Evolutionary conservation across 2,113 vertebrate species (phyloP), one percentile per base, ranked within the genome.

Genomic region (Motacilla alba): DNA sequence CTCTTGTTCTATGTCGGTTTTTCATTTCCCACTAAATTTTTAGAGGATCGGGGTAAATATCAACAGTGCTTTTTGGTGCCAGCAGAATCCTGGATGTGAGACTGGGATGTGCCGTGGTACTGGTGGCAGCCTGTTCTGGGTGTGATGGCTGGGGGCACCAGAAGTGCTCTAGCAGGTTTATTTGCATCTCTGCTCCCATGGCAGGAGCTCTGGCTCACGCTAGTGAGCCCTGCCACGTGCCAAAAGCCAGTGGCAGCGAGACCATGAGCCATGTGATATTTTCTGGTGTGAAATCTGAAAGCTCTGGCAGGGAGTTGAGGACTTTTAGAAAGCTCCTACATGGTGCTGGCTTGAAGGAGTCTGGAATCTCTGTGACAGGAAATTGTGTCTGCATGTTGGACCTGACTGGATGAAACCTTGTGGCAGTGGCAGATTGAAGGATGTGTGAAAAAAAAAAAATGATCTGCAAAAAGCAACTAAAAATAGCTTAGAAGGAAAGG

Each of bases 241-340:
- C 5, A 2, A 72, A 70, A 66, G n/a, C 55, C 35, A 64, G 79
- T 17, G 30, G 19, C 37, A 69, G 33, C 0, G 6, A 83, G 47
- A 43, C 28, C 0, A 0, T 43, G n/a, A 83, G 30, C 43, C 0
- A 0, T 9, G 5, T 26, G n/a, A 46, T 83, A 33, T 8, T 37
- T 46, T 79, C 5, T 18, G 24, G 15, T 50, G 62, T 79, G 89
- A 62, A 82, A 69, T 58, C 39, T 0, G 0, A 31, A 44, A 50
- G 41, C 43, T 76, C 46, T 84, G 47, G 70, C 31, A 41, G 53
- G 76, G 27, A 47, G 17, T 3, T 12, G 47, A 22, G 26, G 9
- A 31, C 62, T 90, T 69, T 83, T 63, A 73, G 59, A 73, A 62
- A 80, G 62, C 53, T 94, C 58, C 56, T 43, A 2, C 28, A 13